These are phyloP conservation scores for Hypena proboscidalis DNA, from an alignment of 2,888 invertebrate species.

Conservation along the genomic window DNA sequence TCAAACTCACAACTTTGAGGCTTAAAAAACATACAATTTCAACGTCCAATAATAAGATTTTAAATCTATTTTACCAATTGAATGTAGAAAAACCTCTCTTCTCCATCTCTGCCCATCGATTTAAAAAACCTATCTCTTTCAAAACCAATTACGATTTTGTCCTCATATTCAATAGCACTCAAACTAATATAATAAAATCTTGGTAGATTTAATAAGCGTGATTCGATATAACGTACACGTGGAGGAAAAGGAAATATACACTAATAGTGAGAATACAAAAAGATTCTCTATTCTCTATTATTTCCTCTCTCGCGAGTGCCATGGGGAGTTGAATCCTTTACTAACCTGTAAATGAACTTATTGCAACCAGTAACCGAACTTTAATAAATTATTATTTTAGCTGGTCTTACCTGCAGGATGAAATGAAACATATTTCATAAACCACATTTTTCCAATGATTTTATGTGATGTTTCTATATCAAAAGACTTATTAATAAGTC, in stretches of 20 bases:
- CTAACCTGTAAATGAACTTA: slow-evolving; percentile 65
- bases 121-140: too few species aligned
- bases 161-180: too few species aligned
- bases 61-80: too few species aligned
- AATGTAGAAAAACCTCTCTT: too few species aligned
- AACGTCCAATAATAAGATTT: background rate
- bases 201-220: slow-evolving; percentile 10
- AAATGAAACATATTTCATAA: background rate
- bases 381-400: slow-evolving; percentile 51
- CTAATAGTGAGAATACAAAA: slow-evolving; percentile 28
- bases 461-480: too few species aligned
- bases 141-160: too few species aligned
- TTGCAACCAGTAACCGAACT: slow-evolving; percentile 45
- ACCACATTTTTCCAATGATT: too few species aligned
- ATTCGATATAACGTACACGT: slow-evolving; percentile 7
- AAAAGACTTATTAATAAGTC: too few species aligned
- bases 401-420: background rate
- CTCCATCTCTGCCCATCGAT: too few species aligned
- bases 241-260: slow-evolving; percentile 5
- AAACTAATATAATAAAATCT: slow-evolving; percentile 4
- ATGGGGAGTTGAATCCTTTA: slow-evolving; percentile 55
- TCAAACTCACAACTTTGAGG: background rate
- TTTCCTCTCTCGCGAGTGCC: slow-evolving; percentile 52
- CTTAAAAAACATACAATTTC: too few species aligned
- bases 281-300: slow-evolving; percentile 49